Evolutionary conservation across 1,140 invertebrate genomes (phyloP), one percentile per base, ranked within the genome.

Genomic region (Anoplolepis gracilipes): DNA sequence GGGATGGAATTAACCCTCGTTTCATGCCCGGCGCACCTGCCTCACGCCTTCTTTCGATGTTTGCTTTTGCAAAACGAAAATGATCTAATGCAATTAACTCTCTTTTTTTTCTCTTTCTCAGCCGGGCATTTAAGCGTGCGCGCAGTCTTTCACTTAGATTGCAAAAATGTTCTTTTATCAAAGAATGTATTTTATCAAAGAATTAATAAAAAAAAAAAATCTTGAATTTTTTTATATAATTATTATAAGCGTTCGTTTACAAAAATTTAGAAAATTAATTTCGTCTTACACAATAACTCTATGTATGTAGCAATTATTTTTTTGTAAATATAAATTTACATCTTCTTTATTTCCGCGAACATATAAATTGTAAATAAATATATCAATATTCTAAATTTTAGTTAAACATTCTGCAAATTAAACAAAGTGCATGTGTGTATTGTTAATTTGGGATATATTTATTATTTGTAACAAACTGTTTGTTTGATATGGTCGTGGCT

Each of bases 61-160:
- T 82, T 61, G 78, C 33, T 22, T 67, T 53, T 67, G 62, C 46
- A 28, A 22, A 36, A 82, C 55, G 78, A 61, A 82, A 73, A 82
- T 73, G 78, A 82, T 82, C 78, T 46, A 72, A 73, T 61, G 78
- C 36, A 49, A 82, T 82, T 73, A 79, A 19, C 46, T 49, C 46
- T 19, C 46, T 49, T 4, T 19, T 19, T 49, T 42, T 10, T 8
- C 39, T 42, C 39, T 42, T 42, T 33, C 76, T 19, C 33, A 11
- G 2, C 25, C 3, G 46, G 39, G 25, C 64, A 57, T 57, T 42
- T n/a, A 33, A 59, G n/a, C 76, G 33, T 8, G 36, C 36, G 3
- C 7, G 36, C 0, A 6, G 7, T 39, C 7, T 39, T 42, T 33
- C 10, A 33, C 36, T 11, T 42, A 61, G 2, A 11, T 13, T 28